Conservation (phyloP, 2,797 vertebrate species). For the Eptatretus atami region DNA sequence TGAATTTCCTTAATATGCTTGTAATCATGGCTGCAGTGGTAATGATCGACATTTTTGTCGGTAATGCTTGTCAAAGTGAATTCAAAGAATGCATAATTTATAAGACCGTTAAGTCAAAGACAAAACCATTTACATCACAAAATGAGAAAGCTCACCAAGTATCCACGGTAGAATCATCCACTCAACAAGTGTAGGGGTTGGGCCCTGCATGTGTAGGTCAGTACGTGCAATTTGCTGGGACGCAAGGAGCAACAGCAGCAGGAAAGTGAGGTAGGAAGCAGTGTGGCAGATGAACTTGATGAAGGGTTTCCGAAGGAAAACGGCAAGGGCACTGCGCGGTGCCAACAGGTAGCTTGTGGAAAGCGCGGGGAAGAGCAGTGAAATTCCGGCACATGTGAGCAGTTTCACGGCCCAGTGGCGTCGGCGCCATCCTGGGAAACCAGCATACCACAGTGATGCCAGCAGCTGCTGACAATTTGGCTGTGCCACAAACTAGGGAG, state of each 20-base stretch:
- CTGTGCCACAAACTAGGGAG: constrained; percentile 57
- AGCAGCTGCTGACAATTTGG: constrained; percentile 92
- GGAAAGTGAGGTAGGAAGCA: constrained; percentile 83
- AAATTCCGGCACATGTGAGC: constrained; percentile 72
- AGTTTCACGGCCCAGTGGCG: constrained; percentile 86
- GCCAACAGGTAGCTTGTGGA: constrained; percentile 60
- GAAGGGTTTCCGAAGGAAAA: constrained; percentile 94
- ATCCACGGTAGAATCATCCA: constrained; percentile 97
- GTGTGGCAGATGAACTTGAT: constrained; percentile 99
- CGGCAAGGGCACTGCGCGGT: constrained; percentile 59
- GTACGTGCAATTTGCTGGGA: constrained; percentile 86
- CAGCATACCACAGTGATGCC: constrained; percentile 76
- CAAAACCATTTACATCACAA: too few species aligned
- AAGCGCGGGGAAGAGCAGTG: constrained; percentile 63
- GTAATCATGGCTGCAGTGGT: too few species aligned
- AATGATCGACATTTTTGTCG: too few species aligned
- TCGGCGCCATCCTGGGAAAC: constrained; percentile 75
- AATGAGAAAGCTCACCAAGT: constrained; percentile 23
- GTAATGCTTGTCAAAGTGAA: too few species aligned
- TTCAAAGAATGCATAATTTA: too few species aligned
- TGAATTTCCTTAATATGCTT: too few species aligned
- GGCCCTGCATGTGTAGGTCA: constrained; percentile 77
- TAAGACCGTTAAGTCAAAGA: too few species aligned
- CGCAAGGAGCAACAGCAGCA: constrained; percentile 73
- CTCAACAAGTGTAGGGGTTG: constrained; percentile 70